Conservation (phyloP, 2,888 invertebrate species). For the Epinotia brunnichana region DNA sequence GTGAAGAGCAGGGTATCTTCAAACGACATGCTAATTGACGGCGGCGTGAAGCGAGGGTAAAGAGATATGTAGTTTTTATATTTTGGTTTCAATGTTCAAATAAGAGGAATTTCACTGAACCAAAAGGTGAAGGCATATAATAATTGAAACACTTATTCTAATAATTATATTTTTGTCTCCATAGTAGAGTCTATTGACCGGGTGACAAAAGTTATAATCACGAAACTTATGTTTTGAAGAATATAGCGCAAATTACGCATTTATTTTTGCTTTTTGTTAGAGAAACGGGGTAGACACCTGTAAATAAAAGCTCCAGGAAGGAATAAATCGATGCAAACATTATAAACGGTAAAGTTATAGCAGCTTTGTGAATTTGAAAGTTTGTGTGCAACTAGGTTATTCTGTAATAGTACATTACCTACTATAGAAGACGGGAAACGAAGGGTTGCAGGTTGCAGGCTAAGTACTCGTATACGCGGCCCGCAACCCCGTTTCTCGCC, state of each 20-base stretch:
- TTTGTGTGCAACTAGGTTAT: too few species aligned
- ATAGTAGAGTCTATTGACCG: background rate
- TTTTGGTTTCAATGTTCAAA: constrained; percentile 53
- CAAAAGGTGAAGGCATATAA: background rate
- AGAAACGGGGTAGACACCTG: background rate
- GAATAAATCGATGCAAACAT: too few species aligned
- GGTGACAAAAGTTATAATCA: background rate
- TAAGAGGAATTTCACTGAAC: constrained; percentile 27
- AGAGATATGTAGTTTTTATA: constrained; percentile 64
- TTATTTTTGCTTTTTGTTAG: background rate
- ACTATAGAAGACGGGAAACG: too few species aligned
- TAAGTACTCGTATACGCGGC: too few species aligned
- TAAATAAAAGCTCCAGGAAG: background rate
- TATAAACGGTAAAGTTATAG: too few species aligned
- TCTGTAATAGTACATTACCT: too few species aligned
- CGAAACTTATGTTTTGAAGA: background rate
- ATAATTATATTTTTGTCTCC: background rate
- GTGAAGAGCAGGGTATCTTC: constrained; percentile 73
- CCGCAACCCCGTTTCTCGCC: too few species aligned
- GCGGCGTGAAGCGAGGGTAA: constrained; percentile 68
- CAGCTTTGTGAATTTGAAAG: too few species aligned
- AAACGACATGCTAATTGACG: constrained; percentile 82
- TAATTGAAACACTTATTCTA: constrained; percentile 30
- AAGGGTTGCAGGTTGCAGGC: too few species aligned
- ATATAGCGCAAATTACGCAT: background rate